Conservation (phyloP, 2,888 invertebrate species). For the Apodemia duryi region DNA sequence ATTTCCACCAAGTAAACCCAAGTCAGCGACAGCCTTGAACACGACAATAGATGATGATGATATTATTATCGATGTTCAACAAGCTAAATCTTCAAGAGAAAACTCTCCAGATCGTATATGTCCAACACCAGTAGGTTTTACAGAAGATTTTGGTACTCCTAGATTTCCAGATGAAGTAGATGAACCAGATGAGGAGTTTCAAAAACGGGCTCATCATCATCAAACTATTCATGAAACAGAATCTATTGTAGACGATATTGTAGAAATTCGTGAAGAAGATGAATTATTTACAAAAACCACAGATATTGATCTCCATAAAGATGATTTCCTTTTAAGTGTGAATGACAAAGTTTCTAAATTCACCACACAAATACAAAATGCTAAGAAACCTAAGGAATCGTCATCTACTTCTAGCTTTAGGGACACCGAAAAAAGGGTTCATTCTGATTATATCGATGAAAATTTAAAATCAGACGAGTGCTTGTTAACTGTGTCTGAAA, state of each 20-base stretch:
- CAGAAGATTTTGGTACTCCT: conserved; percentile 80
- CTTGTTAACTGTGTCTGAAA: conserved; percentile 83
- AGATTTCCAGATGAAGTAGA: conserved; percentile 86
- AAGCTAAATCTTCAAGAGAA: conserved; percentile 87
- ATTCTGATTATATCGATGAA: conserved; percentile 74
- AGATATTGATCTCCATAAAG: conserved; percentile 57
- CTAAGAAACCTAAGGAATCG: conserved; percentile 49
- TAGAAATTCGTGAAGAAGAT: conserved; percentile 76
- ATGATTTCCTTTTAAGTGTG: conserved; percentile 75
- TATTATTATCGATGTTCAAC: conserved; percentile 83
- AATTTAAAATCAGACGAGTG: conserved; percentile 80
- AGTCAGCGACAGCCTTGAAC: conserved; percentile 73
- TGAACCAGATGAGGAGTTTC: conserved; percentile 85
- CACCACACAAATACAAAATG: conserved; percentile 57
- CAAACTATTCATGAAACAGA: conserved; percentile 80
- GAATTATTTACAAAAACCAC: conserved; percentile 61
- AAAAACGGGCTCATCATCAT: conserved; percentile 54
- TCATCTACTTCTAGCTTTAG: conserved; percentile 43
- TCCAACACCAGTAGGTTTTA: conserved; percentile 81
- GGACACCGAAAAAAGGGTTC: conserved; percentile 55
- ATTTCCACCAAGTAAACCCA: conserved; percentile 59
- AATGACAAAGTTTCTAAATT: conserved; percentile 79
- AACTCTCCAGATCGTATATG: conserved; percentile 86
- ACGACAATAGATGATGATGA: conserved; percentile 76
- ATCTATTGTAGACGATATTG: conserved; percentile 78